These are phyloP conservation scores for Trichogramma evanescens DNA, from an alignment of 2,888 invertebrate genomes.

Conservation along the genomic window DNA sequence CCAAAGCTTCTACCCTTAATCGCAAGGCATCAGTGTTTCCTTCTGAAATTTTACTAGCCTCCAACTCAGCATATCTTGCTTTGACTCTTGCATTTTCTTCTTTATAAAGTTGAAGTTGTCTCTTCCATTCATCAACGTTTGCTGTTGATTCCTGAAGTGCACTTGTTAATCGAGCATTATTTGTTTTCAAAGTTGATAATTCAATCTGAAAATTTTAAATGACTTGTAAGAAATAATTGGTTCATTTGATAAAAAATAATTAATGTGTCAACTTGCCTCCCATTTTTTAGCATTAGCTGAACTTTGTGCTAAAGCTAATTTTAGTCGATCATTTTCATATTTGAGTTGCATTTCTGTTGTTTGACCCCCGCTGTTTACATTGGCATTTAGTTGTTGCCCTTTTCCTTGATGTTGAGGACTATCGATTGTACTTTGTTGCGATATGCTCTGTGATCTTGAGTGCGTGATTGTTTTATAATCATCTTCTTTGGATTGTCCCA, in stretches of 20 bases:
- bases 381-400: conserved; percentile 27
- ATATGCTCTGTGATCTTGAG: conserved; percentile 43
- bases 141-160: conserved; percentile 93
- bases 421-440: conserved; percentile 48
- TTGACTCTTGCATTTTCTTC: conserved; percentile 84
- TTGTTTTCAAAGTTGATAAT: conserved; percentile 89
- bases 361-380: conserved; percentile 41
- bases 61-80: conserved; percentile 63
- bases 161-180: conserved; percentile 89
- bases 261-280: conserved; percentile 55
- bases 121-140: conserved; percentile 97
- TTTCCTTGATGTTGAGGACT: conserved; percentile 61
- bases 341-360: conserved; percentile 78
- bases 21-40: conserved; percentile 57
- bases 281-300: conserved; percentile 98
- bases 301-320: conserved; percentile 91
- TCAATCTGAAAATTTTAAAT: conserved; percentile 56
- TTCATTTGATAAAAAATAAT: neutral
- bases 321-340: conserved; percentile 93
- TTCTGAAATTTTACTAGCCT: conserved; percentile 56
- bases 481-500: conserved; percentile 41
- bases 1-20: conserved; percentile 74
- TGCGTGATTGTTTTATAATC: conserved; percentile 43
- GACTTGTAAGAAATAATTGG: neutral
- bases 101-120: conserved; percentile 86